Conservation (phyloP, 2,888 invertebrate species). For the Scaptodrosophila latifasciaeformis region DNA sequence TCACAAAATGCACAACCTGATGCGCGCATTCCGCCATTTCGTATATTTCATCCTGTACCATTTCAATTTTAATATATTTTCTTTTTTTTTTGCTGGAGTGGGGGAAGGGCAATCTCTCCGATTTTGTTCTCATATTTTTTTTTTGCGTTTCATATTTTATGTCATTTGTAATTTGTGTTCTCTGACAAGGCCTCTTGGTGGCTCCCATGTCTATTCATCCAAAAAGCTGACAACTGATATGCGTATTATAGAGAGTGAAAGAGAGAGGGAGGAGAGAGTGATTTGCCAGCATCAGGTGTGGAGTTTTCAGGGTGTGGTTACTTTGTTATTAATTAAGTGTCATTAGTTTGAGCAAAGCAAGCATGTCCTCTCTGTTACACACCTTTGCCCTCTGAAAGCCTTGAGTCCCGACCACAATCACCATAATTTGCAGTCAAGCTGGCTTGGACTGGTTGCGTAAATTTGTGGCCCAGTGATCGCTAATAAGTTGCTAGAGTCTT, state of each 20-base stretch:
- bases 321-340: conserved; percentile 1
- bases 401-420: no score
- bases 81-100: no score
- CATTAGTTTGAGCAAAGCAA: background rate
- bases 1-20: no score
- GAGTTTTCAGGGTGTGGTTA: background rate
- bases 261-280: no score
- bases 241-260: no score
- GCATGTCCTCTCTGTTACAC: background rate
- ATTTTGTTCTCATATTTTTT: no score
- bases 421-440: no score
- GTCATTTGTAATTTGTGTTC: no score
- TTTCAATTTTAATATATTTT: background rate
- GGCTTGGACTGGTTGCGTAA: background rate
- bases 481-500: no score
- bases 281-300: background rate
- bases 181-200: background rate
- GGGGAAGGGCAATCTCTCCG: no score
- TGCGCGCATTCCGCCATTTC: background rate
- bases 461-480: background rate
- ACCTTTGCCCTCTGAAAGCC: no score
- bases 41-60: background rate
- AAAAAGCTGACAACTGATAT: background rate
- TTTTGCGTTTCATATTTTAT: no score
- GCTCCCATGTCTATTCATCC: background rate